phyloP scores from a whole-genome alignment of 2,113 vertebrate genomes.

The Notarius lentiginosus region DNA sequence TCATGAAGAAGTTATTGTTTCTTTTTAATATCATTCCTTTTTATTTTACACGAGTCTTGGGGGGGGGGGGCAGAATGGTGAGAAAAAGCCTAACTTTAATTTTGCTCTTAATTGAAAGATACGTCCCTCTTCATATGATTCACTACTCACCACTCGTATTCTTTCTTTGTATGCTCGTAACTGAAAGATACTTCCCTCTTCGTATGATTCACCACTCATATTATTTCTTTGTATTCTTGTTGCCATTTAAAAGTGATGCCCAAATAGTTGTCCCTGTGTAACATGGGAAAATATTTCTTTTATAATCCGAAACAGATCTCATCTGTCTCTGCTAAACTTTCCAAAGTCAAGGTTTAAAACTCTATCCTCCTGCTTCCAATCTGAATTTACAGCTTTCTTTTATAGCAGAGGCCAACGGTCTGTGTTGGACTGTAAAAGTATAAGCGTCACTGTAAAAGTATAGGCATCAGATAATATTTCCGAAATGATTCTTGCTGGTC shows the following conservation, averaged over 20 bases:
- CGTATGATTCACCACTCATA: neutral
- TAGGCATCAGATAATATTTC: neutral
- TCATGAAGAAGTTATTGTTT: slow-evolving; percentile 15
- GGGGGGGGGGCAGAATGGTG: neutral
- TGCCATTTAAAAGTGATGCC: neutral
- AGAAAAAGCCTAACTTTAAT: neutral
- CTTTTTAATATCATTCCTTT: slow-evolving; percentile 5
- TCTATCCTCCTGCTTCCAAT: neutral
- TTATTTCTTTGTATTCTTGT: neutral
- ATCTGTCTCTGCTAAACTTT: slow-evolving; percentile 22
- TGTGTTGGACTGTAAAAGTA: neutral
- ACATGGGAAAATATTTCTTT: slow-evolving; percentile 11
- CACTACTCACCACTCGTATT: neutral
- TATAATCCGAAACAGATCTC: slow-evolving; percentile 37
- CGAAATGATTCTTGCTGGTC: neutral
- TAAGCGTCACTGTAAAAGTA: neutral
- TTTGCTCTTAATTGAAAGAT: neutral
- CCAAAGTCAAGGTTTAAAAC: neutral
- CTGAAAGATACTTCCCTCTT: neutral
- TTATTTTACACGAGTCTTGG: neutral
- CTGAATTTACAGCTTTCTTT: slow-evolving; percentile 1
- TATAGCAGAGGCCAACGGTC: neutral
- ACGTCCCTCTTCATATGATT: neutral
- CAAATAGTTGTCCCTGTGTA: slow-evolving; percentile 6
- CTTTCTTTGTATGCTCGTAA: neutral